A percentile compares a stretch with the other conserved stretches of the same genome.
Conservation (phyloP, 2,113 vertebrate species). For the Peucedramus taeniatus region DNA sequence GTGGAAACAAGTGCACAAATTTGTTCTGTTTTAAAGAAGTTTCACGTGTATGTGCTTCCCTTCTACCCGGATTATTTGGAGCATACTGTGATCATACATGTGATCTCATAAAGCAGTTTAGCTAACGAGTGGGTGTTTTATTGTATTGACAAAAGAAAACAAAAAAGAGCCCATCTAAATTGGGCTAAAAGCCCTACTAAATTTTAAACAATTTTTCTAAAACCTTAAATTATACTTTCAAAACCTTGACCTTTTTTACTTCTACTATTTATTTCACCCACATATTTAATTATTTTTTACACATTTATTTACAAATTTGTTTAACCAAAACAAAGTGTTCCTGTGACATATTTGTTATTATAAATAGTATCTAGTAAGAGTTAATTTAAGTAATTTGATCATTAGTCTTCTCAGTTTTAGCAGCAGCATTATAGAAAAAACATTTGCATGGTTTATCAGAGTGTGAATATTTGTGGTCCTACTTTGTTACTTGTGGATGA, state of each 20-base stretch:
- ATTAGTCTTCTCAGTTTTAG: neutral
- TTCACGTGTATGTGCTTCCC: neutral
- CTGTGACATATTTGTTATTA: neutral
- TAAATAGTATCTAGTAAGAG: neutral
- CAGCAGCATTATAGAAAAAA: neutral
- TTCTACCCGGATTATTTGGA: neutral
- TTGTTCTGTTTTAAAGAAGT: neutral
- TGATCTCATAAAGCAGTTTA: neutral
- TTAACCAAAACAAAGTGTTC: neutral
- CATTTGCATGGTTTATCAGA: neutral
- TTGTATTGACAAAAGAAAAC: neutral
- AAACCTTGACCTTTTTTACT: neutral
- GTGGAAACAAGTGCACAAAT: neutral
- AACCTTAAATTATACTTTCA: neutral
- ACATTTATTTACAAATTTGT: neutral
- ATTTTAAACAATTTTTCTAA: neutral
- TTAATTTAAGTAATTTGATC: neutral
- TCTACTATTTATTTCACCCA: neutral
- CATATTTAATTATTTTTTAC: neutral
- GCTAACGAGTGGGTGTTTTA: neutral
- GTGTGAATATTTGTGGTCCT: neutral
- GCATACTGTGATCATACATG: neutral
- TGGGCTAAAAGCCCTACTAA: neutral
- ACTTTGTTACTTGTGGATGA: neutral
- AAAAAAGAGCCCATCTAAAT: neutral